Conservation (phyloP, 2,888 invertebrate genomes). For the Kryphioiulus occultus region DNA sequence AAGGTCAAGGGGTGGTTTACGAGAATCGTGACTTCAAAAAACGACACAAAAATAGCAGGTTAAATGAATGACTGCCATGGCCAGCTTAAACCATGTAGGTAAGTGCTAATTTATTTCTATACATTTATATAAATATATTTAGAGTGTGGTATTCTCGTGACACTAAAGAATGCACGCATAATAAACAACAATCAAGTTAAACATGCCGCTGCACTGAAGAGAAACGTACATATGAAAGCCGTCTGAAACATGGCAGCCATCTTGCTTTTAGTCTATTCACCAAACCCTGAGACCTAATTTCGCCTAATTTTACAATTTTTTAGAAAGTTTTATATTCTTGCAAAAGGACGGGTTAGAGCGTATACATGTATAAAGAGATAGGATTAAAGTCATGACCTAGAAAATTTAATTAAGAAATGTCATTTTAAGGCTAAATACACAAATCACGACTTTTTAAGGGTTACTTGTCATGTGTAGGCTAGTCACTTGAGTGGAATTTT, state of each 20-base stretch:
- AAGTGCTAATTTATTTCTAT: conserved; percentile 39
- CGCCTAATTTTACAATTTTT: conserved; percentile 3
- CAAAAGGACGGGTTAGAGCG: not conserved
- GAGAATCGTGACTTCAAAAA: conserved; percentile 22
- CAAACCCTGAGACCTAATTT: conserved; percentile 17
- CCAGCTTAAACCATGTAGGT: conserved; percentile 10
- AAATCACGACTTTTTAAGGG: conserved; percentile 38
- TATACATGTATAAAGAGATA: not conserved
- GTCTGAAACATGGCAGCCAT: not conserved
- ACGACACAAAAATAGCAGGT: not conserved
- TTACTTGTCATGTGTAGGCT: conserved; percentile 36
- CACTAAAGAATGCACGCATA: conserved; percentile 25
- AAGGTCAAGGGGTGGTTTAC: conserved; percentile 14
- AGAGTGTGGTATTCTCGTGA: conserved; percentile 28
- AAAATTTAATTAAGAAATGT: conserved; percentile 33
- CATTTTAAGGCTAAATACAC: conserved; percentile 36
- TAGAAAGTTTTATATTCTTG: conserved; percentile 17
- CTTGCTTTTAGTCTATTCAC: not conserved
- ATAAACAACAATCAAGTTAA: conserved; percentile 39
- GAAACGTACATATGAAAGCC: not conserved
- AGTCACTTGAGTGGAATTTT: conserved; percentile 39
- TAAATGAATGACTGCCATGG: conserved; percentile 32
- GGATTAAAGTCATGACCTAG: conserved; percentile 30
- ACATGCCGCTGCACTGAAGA: conserved; percentile 8
- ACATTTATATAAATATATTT: conserved; percentile 38